Evolutionary conservation across 2,797 vertebrate species (phyloP), one percentile per base, ranked within the genome.

Genomic region (Parotocinclus haroldoi): DNA sequence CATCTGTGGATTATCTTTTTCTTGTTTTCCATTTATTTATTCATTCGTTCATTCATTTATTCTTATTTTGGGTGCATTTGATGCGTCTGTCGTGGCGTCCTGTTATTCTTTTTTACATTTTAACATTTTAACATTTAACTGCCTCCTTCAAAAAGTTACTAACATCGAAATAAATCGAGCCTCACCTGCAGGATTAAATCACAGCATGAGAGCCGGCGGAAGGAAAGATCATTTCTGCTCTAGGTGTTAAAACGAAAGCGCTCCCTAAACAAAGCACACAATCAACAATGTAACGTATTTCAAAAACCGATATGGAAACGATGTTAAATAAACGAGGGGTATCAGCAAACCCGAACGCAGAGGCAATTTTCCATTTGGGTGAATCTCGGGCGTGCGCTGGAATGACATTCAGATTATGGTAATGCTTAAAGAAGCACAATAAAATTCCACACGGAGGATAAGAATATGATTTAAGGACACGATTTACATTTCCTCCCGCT

Each of bases 391-490:
- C 71, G 49, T 66, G 68, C 27, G 52, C 38, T 54, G 45, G 38
- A 58, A 51, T 7, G 16, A 46, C 9, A 11, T n/a, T 52, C 46
- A 49, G 37, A 70, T 70, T 63, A 69, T 69, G 69, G 61, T 88
- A 87, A 89, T 79, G 83, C 91, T 87, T 83, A 89, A 89, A 86
- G 86, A 83, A 81, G 62, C 77, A 79, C 75, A 79, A 85, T 80
- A 79, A 89, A 88, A 84, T 81, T 72, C 27, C 77, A 83, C 61
- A 50, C 77, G 84, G 83, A 79, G 75, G 82, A 81, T 80, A 71
- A 75, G 80, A 59, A 88, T 82, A 91, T 95, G 89, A 95, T 94
- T 93, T 92, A 94, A 27, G 27, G 27, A 27, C 27, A 27, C 27
- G 27, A 27, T 27, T 27, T 27, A 27, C 27, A 27, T 27, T 27